Evolutionary conservation across 2,888 invertebrate species (phyloP), one percentile per base, ranked within the genome.

Genomic region (Cantharis flavilabris): DNA sequence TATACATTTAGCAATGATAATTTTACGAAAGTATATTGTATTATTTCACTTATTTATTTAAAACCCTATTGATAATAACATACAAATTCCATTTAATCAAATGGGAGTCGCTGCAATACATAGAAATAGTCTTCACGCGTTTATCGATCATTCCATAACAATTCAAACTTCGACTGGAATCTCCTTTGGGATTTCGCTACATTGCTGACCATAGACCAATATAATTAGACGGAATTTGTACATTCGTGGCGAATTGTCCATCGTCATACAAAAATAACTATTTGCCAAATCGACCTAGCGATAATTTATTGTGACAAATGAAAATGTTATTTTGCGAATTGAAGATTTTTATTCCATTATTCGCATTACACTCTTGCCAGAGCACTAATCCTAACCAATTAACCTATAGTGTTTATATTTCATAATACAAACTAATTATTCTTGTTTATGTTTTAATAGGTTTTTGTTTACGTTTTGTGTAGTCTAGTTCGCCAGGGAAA

Each of bases 191-290:
- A 78, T 69, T 77, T 72, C 23, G 71, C 76, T 78, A 78, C 76
- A 78, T 78, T 78, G 78, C 78, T 73, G 76, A 76, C 76, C 77
- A 74, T 71, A 73, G 76, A 71, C 81, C 79, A 79, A 80, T 80
- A 79, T 79, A 81, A 81, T 81, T 81, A 81, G 81, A 79, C 80
- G 62, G 77, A 79, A 81, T 80, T 81, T 81, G 81, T 81, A 80
- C 80, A 80, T 79, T 73, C 80, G 75, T 79, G 72, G 62, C 63
- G 18, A 67, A 67, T 67, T 67, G 65, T 20, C 65, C 9, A 67
- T 70, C 18, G 70, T 14, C 23, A 23, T 23, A 67, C 65, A 23
- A 14, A 67, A 67, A n/a, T 67, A 64, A 49, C 49, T 49, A 49
- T 49, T 49, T 49, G 49, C n/a, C 49, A 13, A 49, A 49, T 49